Evolutionary conservation across 2,113 vertebrate genomes (phyloP).

Genomic region (Chitala chitala): DNA sequence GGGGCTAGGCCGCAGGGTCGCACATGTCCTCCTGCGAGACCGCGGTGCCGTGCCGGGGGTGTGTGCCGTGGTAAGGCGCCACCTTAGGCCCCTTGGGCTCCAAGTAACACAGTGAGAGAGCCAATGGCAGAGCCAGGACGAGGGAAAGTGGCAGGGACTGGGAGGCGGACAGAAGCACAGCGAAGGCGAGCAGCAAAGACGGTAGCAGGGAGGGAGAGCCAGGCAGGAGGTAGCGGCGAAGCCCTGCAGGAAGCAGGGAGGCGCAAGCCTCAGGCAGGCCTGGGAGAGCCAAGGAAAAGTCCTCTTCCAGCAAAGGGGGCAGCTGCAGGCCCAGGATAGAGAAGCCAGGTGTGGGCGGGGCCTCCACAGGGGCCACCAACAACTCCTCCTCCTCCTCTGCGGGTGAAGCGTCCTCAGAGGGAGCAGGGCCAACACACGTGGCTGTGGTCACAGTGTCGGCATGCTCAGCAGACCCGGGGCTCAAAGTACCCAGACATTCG

Average conservation of each 20-base stretch:
- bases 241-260: slow-evolving; percentile 59
- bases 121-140: slow-evolving; percentile 80
- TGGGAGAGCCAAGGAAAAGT: slow-evolving; percentile 66
- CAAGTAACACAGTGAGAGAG: slow-evolving; percentile 84
- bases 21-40: slow-evolving; percentile 73
- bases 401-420: background rate
- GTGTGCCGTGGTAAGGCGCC: background rate
- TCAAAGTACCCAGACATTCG: slow-evolving; percentile 40
- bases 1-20: slow-evolving; percentile 60
- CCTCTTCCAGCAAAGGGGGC: slow-evolving; percentile 64
- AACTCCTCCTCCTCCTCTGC: slow-evolving; percentile 2
- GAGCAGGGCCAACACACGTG: background rate
- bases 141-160: slow-evolving; percentile 83
- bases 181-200: slow-evolving; percentile 76
- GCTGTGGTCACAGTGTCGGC: too few species aligned
- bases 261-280: slow-evolving; percentile 69
- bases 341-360: slow-evolving; percentile 17
- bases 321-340: slow-evolving; percentile 56
- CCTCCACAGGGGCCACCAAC: background rate
- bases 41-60: background rate
- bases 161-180: slow-evolving; percentile 82
- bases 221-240: slow-evolving; percentile 64
- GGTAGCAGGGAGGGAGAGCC: slow-evolving; percentile 75
- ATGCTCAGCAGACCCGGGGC: slow-evolving; percentile 28
- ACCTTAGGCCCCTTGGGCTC: slow-evolving; percentile 67